phyloP scores from a whole-genome alignment of 2,113 vertebrate genomes.

The Psephotus haematonotus region DNA sequence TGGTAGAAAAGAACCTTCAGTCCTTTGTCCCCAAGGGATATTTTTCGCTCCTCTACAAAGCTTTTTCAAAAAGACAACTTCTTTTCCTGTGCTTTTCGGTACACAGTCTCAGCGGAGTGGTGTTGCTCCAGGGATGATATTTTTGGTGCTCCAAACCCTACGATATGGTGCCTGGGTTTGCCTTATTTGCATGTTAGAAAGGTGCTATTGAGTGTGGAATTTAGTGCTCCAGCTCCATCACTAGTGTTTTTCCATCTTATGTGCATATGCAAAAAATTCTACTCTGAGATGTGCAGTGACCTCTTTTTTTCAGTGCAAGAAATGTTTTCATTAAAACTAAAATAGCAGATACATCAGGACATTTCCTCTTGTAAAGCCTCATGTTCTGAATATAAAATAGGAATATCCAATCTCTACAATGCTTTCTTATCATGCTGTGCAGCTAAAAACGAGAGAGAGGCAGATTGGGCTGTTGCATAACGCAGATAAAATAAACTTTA shows the following conservation, averaged over 20 bases:
- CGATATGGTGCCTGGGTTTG: neutral
- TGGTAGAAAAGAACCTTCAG: neutral
- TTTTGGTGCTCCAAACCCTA: neutral
- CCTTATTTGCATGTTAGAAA: neutral
- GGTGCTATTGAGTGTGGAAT: neutral
- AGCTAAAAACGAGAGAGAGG: neutral
- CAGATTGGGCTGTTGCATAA: neutral
- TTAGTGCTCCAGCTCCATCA: neutral
- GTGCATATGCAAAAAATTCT: neutral
- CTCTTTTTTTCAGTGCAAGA: conserved; percentile 40
- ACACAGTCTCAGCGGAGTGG: neutral
- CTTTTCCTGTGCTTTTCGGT: accelerated
- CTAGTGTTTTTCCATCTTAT: neutral
- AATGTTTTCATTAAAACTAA: conserved; percentile 68
- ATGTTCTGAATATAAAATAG: conserved; percentile 51
- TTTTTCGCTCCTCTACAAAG: neutral
- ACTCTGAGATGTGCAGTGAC: neutral
- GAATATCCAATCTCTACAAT: neutral
- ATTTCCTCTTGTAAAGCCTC: conserved; percentile 18
- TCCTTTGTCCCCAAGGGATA: neutral
- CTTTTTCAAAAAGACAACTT: neutral
- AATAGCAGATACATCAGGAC: conserved; percentile 50
- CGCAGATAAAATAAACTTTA: neutral
- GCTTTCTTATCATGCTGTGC: neutral
- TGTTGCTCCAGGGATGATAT: neutral